Evolutionary conservation across 2,113 vertebrate species (phyloP).

Genomic region (Cnemophilus loriae): DNA sequence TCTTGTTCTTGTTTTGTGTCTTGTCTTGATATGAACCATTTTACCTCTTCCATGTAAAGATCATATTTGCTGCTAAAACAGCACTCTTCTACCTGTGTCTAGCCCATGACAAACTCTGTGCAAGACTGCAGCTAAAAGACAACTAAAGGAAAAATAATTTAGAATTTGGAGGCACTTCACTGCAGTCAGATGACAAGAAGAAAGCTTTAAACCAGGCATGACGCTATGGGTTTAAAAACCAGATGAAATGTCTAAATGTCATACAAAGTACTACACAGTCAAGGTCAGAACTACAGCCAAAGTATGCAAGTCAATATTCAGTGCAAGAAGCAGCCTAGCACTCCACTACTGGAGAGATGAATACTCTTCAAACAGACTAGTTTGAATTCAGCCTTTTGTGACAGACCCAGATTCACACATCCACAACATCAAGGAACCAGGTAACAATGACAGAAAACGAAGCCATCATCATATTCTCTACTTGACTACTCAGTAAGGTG

Average conservation of each 20-base stretch:
- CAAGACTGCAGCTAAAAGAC: neutral
- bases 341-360: neutral
- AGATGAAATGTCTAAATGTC: neutral
- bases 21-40: neutral
- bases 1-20: too few species aligned
- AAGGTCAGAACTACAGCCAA: neutral
- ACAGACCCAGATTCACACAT: neutral
- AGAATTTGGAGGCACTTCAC: neutral
- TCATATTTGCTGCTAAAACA: neutral
- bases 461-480: neutral
- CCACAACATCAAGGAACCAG: neutral
- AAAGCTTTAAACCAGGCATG: neutral
- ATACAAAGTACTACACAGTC: neutral
- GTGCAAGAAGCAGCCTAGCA: neutral
- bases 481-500: neutral
- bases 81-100: neutral
- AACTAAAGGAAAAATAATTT: neutral
- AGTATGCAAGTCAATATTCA: neutral
- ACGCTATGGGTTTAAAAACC: neutral
- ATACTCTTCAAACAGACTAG: neutral
- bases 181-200: neutral
- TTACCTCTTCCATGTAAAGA: neutral
- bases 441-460: neutral
- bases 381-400: neutral
- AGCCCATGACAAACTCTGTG: neutral